Percentiles rank a stretch among this genome's conserved stretches.
Evolutionary conservation across 2,797 vertebrate genomes (phyloP).

Genomic region (Leptoclinus maculatus): DNA sequence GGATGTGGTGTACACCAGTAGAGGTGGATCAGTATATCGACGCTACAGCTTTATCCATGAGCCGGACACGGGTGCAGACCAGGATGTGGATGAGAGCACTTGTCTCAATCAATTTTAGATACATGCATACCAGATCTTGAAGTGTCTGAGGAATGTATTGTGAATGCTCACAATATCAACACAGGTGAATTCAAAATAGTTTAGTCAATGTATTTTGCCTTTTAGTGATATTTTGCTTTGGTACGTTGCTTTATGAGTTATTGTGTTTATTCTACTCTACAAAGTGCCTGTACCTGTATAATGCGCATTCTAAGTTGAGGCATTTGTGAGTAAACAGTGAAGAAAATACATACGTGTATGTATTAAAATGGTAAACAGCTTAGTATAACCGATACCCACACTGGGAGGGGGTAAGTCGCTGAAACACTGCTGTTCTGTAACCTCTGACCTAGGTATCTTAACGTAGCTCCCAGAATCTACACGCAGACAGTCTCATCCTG

Average conservation of each 20-base stretch:
- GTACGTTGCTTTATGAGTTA: slow-evolving; percentile 19
- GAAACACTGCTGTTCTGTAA: background rate
- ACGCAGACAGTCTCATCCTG: background rate
- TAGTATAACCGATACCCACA: too few relatives aligned
- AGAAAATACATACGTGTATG: slow-evolving; percentile 20
- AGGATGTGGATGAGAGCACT: slow-evolving; percentile 69
- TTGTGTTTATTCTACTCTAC: slow-evolving; percentile 45
- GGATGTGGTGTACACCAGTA: slow-evolving; percentile 87
- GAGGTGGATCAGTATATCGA: slow-evolving; percentile 79
- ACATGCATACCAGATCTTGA: background rate
- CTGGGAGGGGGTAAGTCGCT: too few relatives aligned
- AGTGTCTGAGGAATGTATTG: slow-evolving; percentile 11
- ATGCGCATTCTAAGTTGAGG: slow-evolving; percentile 41
- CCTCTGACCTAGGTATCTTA: background rate
- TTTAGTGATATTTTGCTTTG: slow-evolving; percentile 3
- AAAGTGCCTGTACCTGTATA: slow-evolving; percentile 64
- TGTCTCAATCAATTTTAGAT: slow-evolving; percentile 69
- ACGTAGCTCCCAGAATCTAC: background rate
- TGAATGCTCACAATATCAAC: slow-evolving; percentile 15
- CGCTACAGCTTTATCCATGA: slow-evolving; percentile 81
- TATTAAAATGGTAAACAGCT: background rate
- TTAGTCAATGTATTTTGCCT: slow-evolving; percentile 1
- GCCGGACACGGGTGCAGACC: slow-evolving; percentile 71
- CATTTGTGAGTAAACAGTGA: slow-evolving; percentile 31
- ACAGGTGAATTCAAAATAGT: slow-evolving; percentile 18